Evolutionary conservation across 2,888 invertebrate species (phyloP).

Genomic region (Rhopalosiphum nymphaeae): DNA sequence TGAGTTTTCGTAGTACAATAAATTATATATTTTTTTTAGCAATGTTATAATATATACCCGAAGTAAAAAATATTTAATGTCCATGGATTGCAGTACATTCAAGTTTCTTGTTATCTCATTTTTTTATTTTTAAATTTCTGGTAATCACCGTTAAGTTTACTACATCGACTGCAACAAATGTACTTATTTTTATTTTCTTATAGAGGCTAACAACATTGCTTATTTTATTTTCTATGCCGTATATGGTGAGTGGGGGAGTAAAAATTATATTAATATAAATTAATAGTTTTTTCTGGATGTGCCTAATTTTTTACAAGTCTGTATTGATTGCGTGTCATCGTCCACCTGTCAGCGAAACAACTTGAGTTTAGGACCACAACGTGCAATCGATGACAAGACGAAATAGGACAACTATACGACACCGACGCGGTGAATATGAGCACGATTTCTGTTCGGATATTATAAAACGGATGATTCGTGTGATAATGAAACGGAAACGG

Average conservation of each 20-base stretch:
- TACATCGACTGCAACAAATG: neutral
- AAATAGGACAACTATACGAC: neutral
- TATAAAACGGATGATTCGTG: neutral
- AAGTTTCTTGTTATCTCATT: neutral
- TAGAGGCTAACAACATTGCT: neutral
- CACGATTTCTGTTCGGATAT: neutral
- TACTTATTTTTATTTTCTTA: neutral
- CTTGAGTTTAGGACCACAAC: neutral
- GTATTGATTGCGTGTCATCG: neutral
- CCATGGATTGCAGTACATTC: neutral
- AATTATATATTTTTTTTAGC: too few relatives aligned
- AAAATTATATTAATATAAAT: neutral
- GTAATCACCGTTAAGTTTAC: neutral
- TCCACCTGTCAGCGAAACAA: neutral
- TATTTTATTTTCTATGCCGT: neutral
- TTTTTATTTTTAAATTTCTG: neutral
- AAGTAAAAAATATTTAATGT: neutral
- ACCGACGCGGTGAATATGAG: neutral
- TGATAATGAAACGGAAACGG: neutral
- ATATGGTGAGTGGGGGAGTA: neutral
- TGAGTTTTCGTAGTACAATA: too few relatives aligned
- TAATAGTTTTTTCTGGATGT: neutral
- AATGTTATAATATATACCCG: neutral
- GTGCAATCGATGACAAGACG: neutral
- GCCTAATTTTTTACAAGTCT: neutral